Base-by-base conservation (phyloP, 1,140 invertebrate species). In the Anagrus nilaparvatae region DNA sequence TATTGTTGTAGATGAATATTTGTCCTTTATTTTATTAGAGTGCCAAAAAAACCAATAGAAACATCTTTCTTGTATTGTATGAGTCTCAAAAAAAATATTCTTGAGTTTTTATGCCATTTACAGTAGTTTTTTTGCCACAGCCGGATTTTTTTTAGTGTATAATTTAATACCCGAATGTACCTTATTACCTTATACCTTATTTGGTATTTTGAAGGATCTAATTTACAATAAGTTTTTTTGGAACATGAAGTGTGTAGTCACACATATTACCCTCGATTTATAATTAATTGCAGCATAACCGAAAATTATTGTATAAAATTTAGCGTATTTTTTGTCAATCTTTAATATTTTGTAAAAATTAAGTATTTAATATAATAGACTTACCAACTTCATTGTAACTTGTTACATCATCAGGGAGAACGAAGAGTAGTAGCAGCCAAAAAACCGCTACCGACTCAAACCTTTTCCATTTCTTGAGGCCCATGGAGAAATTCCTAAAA, bases 341-440 rank as follows among this genome's bases (percentile, higher is more conserved):
- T 39, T 40, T 3, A 36, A 6, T 17, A 12, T 31, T 23, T 18
- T 17, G 12, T 12, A 23, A 7, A 14, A 4, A 2, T 30, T 16
- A 14, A 8, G 18, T 5, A 30, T 27, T 39, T 30, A 49, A n/a
- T n/a, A n/a, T n/a, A n/a, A n/a, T 51, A 24, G 39, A 59, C 61
- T 63, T 21, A 67, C 65, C 63, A 32, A 67, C 58, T 47, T 66
- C 54, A 24, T 60, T 60, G 21, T 61, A 56, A 19, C 55, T 55
- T n/a, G 55, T 43, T 31, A 55, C 53, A 27, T 40, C 34, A 30
- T 48, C 53, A 47, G 58, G 40, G 31, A 64, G 51, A 45, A 59
- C 49, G 43, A 50, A 58, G 49, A 67, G 53, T 46, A 61, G 21
- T 33, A 63, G 42, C 43, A 63, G 55, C 58, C 55, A 54, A 46